These are phyloP conservation scores for Drosophila ficusphila DNA, from an alignment of 1,140 invertebrate genomes.

Conservation along the genomic window DNA sequence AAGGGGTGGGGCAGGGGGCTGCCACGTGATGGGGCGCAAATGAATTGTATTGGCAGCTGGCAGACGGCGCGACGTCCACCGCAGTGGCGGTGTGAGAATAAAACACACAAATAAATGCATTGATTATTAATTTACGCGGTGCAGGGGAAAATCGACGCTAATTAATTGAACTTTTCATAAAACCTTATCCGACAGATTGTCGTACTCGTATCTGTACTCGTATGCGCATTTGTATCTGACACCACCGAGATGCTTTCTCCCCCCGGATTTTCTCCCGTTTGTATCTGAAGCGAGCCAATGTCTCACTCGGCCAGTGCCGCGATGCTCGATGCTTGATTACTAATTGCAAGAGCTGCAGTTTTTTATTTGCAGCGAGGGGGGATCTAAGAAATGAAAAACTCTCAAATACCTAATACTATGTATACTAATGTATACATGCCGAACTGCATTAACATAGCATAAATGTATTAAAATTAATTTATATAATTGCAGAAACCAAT, in stretches of 20 bases:
- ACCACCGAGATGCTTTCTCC: slow-evolving; percentile 51
- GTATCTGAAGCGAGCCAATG: slow-evolving; percentile 47
- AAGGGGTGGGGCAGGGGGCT: slow-evolving; percentile 10
- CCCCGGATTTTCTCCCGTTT: slow-evolving; percentile 15
- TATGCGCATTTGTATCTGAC: slow-evolving; percentile 57
- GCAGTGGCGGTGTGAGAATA: slow-evolving; percentile 3
- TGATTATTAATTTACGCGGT: slow-evolving; percentile 70
- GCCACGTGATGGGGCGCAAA: slow-evolving; percentile 66
- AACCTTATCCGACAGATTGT: slow-evolving; percentile 47
- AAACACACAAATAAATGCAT: slow-evolving; percentile 35
- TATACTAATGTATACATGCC: no score
- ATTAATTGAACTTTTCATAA: slow-evolving; percentile 80
- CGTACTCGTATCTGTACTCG: slow-evolving; percentile 40
- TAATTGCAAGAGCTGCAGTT: slow-evolving; percentile 64
- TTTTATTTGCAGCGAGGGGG: slow-evolving; percentile 11
- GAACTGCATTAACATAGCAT: no score
- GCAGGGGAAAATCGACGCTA: slow-evolving; percentile 57
- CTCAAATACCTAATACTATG: no score
- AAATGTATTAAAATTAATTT: no score
- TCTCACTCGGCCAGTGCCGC: slow-evolving; percentile 51
- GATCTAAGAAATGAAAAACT: neutral
- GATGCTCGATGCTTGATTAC: slow-evolving; percentile 70
- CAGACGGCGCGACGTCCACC: slow-evolving; percentile 59
- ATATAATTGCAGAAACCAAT: no score
- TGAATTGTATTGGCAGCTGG: slow-evolving; percentile 78